These are phyloP conservation scores for Astyanax mexicanus DNA, from an alignment of 2,797 vertebrate species.

Conservation along the genomic window DNA sequence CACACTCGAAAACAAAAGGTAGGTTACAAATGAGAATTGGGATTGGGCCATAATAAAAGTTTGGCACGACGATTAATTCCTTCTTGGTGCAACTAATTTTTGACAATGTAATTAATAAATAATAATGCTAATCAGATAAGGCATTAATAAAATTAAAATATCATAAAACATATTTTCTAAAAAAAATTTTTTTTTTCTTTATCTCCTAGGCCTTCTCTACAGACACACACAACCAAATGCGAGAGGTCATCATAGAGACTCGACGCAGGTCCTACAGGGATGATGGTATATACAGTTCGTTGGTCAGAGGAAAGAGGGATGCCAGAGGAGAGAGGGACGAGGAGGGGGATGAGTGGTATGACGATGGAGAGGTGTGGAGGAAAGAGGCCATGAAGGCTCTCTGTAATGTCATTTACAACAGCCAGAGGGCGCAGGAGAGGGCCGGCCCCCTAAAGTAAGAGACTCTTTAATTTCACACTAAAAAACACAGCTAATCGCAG, in stretches of 20 bases:
- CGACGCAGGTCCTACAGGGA: conserved; percentile 45
- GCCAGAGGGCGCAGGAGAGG: conserved; percentile 80
- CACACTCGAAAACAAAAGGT: no score
- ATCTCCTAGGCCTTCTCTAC: background rate
- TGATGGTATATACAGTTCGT: conserved; percentile 21
- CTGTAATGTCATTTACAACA: conserved; percentile 85
- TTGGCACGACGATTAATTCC: no score
- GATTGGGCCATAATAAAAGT: no score
- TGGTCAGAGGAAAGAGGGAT: conserved; percentile 57
- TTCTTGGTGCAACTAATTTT: no score
- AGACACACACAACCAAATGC: background rate
- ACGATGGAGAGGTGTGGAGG: conserved; percentile 64
- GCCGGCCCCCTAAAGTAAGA: conserved; percentile 76
- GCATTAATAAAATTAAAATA: no score
- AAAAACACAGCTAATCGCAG: no score
- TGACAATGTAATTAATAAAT: no score
- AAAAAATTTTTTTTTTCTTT: no score
- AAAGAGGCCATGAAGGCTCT: conserved; percentile 83
- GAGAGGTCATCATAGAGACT: conserved; percentile 10
- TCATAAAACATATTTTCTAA: no score
- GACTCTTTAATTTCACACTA: background rate
- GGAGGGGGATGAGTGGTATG: conserved; percentile 60
- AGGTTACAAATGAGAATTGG: no score
- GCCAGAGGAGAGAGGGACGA: conserved; percentile 54
- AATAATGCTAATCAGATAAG: no score